phyloP scores from a whole-genome alignment of 2,888 invertebrate species.

The Criorhina ranunculi region DNA sequence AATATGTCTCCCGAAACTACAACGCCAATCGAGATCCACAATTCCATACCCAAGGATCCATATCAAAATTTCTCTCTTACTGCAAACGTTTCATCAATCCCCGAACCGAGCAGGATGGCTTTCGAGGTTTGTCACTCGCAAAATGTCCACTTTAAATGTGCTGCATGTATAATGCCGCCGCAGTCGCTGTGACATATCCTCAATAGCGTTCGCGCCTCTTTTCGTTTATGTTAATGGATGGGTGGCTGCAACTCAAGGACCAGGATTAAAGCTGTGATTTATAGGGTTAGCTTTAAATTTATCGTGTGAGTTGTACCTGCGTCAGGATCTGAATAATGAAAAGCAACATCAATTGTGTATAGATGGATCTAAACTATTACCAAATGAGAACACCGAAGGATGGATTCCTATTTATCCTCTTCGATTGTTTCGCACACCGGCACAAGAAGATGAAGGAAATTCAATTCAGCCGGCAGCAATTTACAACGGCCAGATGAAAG shows the following conservation, averaged over 20 bases:
- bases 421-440: slow-evolving; percentile 58
- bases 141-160: slow-evolving; percentile 51
- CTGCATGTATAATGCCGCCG: slow-evolving; percentile 57
- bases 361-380: slow-evolving; percentile 32
- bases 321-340: slow-evolving; percentile 36
- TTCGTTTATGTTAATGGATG: slow-evolving; percentile 51
- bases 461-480: slow-evolving; percentile 59
- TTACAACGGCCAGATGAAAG: slow-evolving; percentile 2
- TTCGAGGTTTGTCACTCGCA: slow-evolving; percentile 46
- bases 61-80: slow-evolving; percentile 44
- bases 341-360: slow-evolving; percentile 50
- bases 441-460: slow-evolving; percentile 62
- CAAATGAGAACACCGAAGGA: slow-evolving; percentile 52
- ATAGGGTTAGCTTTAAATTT: slow-evolving; percentile 57
- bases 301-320: slow-evolving; percentile 37
- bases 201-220: slow-evolving; percentile 30
- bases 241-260: slow-evolving; percentile 8
- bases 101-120: slow-evolving; percentile 9
- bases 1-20: slow-evolving; percentile 30
- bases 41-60: slow-evolving; percentile 40
- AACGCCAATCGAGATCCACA: slow-evolving; percentile 43
- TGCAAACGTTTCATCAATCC: slow-evolving; percentile 37
- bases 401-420: slow-evolving; percentile 53
- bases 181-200: slow-evolving; percentile 30
- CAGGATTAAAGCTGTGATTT: slow-evolving; percentile 55